Evolutionary conservation across 2,797 vertebrate species (phyloP), one percentile per base, ranked within the genome.

Genomic region (Argyrosomus regius): DNA sequence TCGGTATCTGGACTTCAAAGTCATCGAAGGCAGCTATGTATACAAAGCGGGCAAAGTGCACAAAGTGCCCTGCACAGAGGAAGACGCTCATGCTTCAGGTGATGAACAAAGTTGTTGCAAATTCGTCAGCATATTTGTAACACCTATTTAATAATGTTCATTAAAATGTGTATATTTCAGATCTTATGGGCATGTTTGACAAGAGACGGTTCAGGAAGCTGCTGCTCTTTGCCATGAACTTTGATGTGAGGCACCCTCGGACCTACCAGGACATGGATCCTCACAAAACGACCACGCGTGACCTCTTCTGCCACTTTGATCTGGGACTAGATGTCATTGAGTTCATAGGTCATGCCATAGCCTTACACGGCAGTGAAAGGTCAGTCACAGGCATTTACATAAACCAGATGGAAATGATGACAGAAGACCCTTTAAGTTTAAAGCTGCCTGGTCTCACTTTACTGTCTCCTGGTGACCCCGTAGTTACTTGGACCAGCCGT

Each of bases 101-200:
- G 53, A 84, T 3, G n/a, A 60, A 56, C n/a, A 10, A 26, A 48
- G 7, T 6, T 39, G 0, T 11, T 35, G 5, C 3, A 14, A 26
- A 17, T 17, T 3, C 9, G 0, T 28, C 6, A 5, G 0, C 6
- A 20, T 4, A 28, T 43, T 20, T 63, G 3, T n/a, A 11, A 39
- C 9, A 56, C 6, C 2, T 39, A 6, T 66, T 66, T n/a, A 6
- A 24, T 57, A 39, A 43, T 2, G 0, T 54, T 67, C 0, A 41
- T 28, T n/a, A 17, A 63, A 26, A 56, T 1, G 14, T 50, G 5
- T 39, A 18, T 24, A 18, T 75, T 83, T 81, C 75, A 96, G 96
- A 96, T 88, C 80, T 96, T 77, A 92, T 96, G 95, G 95, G 96
- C 10, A 95, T 96, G 95, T 96, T 96, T 84, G 95, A 96, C 88